phyloP scores from a whole-genome alignment of 2,797 vertebrate species.

The Pseudochromis fuscus region DNA sequence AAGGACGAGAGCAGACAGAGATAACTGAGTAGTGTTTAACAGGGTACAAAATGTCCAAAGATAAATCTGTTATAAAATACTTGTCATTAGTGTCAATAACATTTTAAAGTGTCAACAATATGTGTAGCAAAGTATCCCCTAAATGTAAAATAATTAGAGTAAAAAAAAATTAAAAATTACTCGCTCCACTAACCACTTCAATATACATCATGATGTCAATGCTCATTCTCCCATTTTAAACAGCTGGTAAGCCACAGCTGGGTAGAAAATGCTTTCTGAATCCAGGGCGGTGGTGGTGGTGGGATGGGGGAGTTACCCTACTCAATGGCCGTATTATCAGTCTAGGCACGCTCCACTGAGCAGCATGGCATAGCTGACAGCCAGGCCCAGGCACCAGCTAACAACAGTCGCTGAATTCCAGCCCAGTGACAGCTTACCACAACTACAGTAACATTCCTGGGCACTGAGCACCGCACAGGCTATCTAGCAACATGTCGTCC shows the following conservation, averaged over 20 bases:
- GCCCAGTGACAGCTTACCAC: conserved; percentile 79
- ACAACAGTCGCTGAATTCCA: conserved; percentile 80
- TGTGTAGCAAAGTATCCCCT: background rate
- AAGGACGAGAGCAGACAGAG: conserved; percentile 45
- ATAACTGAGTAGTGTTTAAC: conserved; percentile 22
- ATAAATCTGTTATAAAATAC: conserved; percentile 2
- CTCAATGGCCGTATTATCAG: conserved; percentile 83
- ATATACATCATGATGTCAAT: conserved; percentile 35
- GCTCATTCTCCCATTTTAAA: conserved; percentile 51
- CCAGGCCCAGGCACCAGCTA: conserved; percentile 78
- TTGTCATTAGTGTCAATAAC: conserved; percentile 3
- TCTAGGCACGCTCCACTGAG: conserved; percentile 78
- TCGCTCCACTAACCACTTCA: conserved; percentile 7
- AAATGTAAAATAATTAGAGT: background rate
- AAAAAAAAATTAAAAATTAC: background rate
- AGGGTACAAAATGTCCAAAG: conserved; percentile 5
- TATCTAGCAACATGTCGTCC: conserved; percentile 71
- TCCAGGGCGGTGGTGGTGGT: conserved; percentile 58
- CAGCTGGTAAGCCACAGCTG: conserved; percentile 79
- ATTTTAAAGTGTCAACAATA: conserved; percentile 25
- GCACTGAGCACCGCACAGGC: conserved; percentile 69
- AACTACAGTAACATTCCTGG: conserved; percentile 81
- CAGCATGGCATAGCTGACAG: conserved; percentile 83
- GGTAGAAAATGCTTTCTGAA: conserved; percentile 69
- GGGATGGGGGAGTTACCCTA: conserved; percentile 62